A percentile compares a stretch with the other conserved stretches of the same genome.
Conservation (phyloP, 1,140 invertebrate species). For the Nasonia vitripennis region DNA sequence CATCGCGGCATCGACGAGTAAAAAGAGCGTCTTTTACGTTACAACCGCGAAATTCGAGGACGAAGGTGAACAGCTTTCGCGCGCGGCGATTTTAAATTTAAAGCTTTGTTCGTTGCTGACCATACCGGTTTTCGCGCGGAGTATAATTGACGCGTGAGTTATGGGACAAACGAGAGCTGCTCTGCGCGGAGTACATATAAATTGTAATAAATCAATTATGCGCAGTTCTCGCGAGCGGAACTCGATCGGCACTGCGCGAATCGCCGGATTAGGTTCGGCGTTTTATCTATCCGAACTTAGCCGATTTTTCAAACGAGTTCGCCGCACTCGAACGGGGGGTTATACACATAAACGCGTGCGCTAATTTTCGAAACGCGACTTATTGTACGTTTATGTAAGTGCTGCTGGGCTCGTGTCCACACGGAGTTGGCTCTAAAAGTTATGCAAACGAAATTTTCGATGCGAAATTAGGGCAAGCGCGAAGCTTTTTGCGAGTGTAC, state of each 20-base stretch:
- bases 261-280: no score
- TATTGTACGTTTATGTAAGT: not conserved
- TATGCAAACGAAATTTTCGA: slow-evolving; percentile 23
- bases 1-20: no score
- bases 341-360: not conserved
- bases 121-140: not conserved
- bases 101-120: slow-evolving; percentile 5
- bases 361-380: not conserved
- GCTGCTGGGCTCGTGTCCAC: not conserved
- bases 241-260: no score
- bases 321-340: no score
- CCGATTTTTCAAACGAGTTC: not conserved
- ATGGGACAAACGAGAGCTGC: not conserved
- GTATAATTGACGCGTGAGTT: not conserved
- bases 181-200: no score
- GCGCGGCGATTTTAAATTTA: not conserved
- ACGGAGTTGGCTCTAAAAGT: not conserved
- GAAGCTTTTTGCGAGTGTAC: no score
- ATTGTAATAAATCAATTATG: no score
- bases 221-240: no score
- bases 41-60: slow-evolving; percentile 5
- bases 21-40: no score
- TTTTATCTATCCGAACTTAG: no score
- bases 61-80: slow-evolving; percentile 32
- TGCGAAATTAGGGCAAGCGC: not conserved